A percentile compares a stretch with the other conserved stretches of the same genome.
phyloP scores from a whole-genome alignment of 2,797 vertebrate species.

The Enteromius trimaculatus region DNA sequence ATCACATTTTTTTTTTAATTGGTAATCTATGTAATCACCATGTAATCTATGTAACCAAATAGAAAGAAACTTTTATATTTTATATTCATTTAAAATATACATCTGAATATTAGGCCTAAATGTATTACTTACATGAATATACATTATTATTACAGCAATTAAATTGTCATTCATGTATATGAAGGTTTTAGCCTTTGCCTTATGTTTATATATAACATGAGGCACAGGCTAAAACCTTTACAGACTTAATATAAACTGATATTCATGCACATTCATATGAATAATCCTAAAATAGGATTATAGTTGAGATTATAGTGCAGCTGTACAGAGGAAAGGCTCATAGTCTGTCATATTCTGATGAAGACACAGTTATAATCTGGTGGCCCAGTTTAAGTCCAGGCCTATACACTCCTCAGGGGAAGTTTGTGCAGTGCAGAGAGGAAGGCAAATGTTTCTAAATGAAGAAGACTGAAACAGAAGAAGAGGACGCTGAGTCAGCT shows the following conservation, averaged over 20 bases:
- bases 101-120: background rate
- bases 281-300: slow-evolving; percentile 35
- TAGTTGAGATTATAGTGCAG: slow-evolving; percentile 25
- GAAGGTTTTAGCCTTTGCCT: no score
- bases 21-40: background rate
- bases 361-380: slow-evolving; percentile 14
- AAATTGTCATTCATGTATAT: background rate
- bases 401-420: slow-evolving; percentile 12
- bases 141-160: background rate
- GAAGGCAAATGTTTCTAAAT: slow-evolving; percentile 15
- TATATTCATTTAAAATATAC: background rate
- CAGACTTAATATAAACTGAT: slow-evolving; percentile 11
- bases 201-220: background rate
- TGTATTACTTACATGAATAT: background rate
- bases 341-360: slow-evolving; percentile 14
- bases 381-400: slow-evolving; percentile 34
- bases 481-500: slow-evolving; percentile 45
- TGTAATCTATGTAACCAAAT: background rate
- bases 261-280: slow-evolving; percentile 18
- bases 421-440: slow-evolving; percentile 12
- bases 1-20: background rate
- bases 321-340: slow-evolving; percentile 14
- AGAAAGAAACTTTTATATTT: background rate
- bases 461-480: slow-evolving; percentile 36
- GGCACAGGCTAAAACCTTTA: background rate